Evolutionary conservation across 2,888 invertebrate genomes (phyloP).

Genomic region (Calliphora vomitoria): DNA sequence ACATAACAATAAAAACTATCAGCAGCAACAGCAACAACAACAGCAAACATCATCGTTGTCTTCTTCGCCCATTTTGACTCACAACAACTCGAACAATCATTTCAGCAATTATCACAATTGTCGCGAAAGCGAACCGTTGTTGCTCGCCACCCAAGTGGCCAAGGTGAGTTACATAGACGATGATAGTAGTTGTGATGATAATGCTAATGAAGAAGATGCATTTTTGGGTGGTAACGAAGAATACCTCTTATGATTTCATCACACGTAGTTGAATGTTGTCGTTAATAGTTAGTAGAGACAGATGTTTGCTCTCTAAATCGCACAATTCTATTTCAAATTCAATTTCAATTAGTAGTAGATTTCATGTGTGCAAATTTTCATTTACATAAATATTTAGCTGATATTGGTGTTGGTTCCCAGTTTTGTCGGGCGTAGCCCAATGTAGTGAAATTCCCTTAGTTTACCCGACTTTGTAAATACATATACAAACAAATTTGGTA

Average conservation of each 20-base stretch:
- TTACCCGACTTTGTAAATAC: not conserved
- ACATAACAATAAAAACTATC: conserved; percentile 75
- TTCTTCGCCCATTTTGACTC: conserved; percentile 59
- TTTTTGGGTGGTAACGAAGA: conserved; percentile 79
- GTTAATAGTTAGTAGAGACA: not conserved
- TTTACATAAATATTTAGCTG: not conserved
- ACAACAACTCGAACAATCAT: conserved; percentile 79
- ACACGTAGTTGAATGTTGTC: conserved; percentile 38
- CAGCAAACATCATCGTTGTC: conserved; percentile 76
- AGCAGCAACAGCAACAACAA: conserved; percentile 66
- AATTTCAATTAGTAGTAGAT: not conserved
- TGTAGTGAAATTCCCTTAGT: not conserved
- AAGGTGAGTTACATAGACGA: conserved; percentile 82
- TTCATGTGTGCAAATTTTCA: not conserved
- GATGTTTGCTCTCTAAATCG: not conserved
- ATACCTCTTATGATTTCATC: conserved; percentile 74
- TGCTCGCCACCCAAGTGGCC: conserved; percentile 84
- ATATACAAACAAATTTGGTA: not conserved
- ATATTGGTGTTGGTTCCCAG: conserved; percentile 3
- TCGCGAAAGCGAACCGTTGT: conserved; percentile 84
- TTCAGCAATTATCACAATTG: conserved; percentile 82
- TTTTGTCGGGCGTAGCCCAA: not conserved
- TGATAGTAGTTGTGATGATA: conserved; percentile 72
- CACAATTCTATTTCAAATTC: not conserved
- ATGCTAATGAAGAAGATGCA: conserved; percentile 75